Percentiles rank a stretch among this genome's conserved stretches.
These are phyloP conservation scores for Amitus sp. DNA, from an alignment of 2,888 invertebrate species.

Conservation along the genomic window DNA sequence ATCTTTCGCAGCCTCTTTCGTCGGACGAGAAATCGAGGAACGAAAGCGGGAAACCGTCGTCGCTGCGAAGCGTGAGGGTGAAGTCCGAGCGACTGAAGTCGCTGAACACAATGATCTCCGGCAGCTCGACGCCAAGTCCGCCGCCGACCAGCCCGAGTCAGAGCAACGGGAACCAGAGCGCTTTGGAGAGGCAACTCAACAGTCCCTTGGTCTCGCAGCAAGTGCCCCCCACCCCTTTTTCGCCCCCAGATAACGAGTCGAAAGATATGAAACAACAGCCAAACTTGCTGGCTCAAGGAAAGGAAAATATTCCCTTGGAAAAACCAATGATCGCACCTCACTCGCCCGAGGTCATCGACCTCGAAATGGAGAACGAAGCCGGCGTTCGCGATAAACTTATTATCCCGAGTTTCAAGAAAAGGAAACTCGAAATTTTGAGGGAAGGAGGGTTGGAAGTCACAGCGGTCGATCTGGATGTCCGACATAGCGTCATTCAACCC, in stretches of 20 bases:
- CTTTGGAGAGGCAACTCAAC: constrained; percentile 59
- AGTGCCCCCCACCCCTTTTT: constrained; percentile 50
- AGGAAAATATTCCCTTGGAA: constrained; percentile 69
- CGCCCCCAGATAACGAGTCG: constrained; percentile 63
- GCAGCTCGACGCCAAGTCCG: constrained; percentile 56
- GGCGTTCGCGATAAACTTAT: constrained; percentile 57
- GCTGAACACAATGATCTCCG: constrained; percentile 60
- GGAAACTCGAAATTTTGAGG: constrained; percentile 79
- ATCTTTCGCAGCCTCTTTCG: constrained; percentile 56
- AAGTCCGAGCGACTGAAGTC: constrained; percentile 70
- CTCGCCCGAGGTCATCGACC: constrained; percentile 74
- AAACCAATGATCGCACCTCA: constrained; percentile 69
- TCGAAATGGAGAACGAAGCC: constrained; percentile 67
- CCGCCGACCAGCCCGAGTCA: constrained; percentile 60
- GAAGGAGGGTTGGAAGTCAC: constrained; percentile 82
- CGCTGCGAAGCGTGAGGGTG: constrained; percentile 74
- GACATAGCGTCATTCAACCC: constrained; percentile 68
- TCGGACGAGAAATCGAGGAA: constrained; percentile 61
- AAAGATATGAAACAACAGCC: constrained; percentile 60
- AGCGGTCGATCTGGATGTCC: constrained; percentile 67
- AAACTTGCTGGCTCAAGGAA: constrained; percentile 67
- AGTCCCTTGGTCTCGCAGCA: constrained; percentile 53
- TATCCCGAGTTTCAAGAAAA: constrained; percentile 71
- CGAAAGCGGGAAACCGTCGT: constrained; percentile 67
- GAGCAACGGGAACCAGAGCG: constrained; percentile 51